Evolutionary conservation across 2,113 vertebrate species (phyloP), one percentile per base, ranked within the genome.

Genomic region (Symphodus melops): DNA sequence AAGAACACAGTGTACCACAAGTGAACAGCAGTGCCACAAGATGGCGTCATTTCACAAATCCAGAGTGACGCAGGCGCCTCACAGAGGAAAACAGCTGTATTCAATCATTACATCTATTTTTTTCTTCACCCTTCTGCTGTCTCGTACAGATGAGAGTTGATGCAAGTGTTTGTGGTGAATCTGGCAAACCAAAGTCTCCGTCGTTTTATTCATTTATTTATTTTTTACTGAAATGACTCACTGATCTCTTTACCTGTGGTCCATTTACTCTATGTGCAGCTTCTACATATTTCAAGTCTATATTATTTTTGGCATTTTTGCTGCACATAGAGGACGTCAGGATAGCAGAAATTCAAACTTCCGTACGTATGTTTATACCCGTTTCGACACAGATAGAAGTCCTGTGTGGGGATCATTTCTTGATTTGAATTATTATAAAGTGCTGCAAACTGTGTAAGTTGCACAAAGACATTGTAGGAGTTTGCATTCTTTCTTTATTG

Each of bases 21-120:
- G 20, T 68, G 25, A 54, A 37, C 56, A 10, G 46, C 19, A 62
- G 5, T n/a, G 23, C 88, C 92, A 93, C 88, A 80, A 88, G 90
- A 83, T 90, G 92, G 89, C 82, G 55, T 1, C 74, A 81, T 91
- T 91, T 86, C 39, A 28, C 83, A 82, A 68, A 81, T 64, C 4
- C 58, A 74, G 48, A 48, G 5, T 39, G 11, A 66, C 44, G 36
- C 28, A 65, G 57, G 61, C 23, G 36, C 9, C 42, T 72, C 51
- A 68, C 39, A 81, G 41, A 64, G 77, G 51, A 70, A 63, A 81
- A 77, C 79, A 79, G 69, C 72, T 72, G 67, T 56, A 52, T 63
- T 57, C 28, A 68, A 77, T 83, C 77, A 84, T 62, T 17, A 54
- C 59, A 12, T 59, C n/a, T 52, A 51, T 54, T 51, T 73, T 73